Evolutionary conservation across 2,888 invertebrate species (phyloP).

Genomic region (Perithous albicinctus): DNA sequence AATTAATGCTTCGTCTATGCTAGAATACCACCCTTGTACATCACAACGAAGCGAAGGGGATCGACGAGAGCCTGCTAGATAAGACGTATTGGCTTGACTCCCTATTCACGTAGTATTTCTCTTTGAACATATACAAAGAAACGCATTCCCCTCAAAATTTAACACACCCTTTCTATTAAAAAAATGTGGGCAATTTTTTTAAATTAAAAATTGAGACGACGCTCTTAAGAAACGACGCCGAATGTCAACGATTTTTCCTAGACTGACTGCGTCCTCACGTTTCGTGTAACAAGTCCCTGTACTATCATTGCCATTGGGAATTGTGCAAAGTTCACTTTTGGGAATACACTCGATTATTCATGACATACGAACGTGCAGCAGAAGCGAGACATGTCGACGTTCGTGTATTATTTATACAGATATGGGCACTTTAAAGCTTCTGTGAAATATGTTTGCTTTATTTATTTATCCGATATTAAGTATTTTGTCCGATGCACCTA

Average conservation of each 20-base stretch:
- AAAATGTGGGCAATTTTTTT: conserved; percentile 38
- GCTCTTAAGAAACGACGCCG: neutral
- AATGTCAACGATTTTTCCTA: conserved; percentile 25
- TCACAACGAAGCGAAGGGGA: conserved; percentile 21
- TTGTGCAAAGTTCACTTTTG: conserved; percentile 52
- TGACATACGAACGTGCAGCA: conserved; percentile 35
- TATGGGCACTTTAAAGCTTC: neutral
- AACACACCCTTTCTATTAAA: neutral
- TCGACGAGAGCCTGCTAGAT: conserved; percentile 50
- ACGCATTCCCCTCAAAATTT: conserved; percentile 15
- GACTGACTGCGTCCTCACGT: neutral
- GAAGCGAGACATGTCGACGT: conserved; percentile 25
- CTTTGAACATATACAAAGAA: conserved; percentile 41
- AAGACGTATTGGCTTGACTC: conserved; percentile 60
- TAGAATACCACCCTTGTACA: conserved; percentile 30
- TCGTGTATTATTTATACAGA: conserved; percentile 60
- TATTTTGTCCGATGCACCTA: neutral
- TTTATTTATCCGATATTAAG: neutral
- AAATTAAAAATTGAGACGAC: conserved; percentile 51
- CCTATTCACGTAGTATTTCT: conserved; percentile 38
- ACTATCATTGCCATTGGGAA: conserved; percentile 64
- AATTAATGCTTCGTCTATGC: conserved; percentile 65
- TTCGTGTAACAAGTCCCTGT: conserved; percentile 17
- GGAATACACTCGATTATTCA: conserved; percentile 62
- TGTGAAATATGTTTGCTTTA: neutral